These are phyloP conservation scores for Asobara japonica DNA, from an alignment of 1,140 invertebrate species.

Conservation along the genomic window DNA sequence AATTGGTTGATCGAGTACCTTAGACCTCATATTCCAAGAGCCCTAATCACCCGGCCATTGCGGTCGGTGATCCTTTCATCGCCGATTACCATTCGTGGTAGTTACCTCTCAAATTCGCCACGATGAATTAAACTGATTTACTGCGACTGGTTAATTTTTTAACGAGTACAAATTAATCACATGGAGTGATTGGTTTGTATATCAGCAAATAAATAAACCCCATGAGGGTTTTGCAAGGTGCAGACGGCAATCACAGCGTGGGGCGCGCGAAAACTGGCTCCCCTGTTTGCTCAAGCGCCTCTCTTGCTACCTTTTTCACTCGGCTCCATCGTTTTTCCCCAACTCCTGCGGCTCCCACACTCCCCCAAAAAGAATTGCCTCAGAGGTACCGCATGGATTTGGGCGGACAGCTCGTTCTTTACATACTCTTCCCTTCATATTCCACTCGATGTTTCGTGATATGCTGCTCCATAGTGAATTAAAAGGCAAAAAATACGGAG, in stretches of 20 bases:
- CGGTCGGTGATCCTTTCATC: too few relatives aligned
- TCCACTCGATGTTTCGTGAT: not conserved
- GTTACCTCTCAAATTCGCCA: too few relatives aligned
- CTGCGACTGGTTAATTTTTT: too few relatives aligned
- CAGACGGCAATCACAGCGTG: conserved; percentile 44
- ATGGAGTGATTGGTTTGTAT: too few relatives aligned
- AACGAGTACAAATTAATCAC: too few relatives aligned
- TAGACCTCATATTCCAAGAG: too few relatives aligned
- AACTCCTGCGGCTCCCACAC: not conserved
- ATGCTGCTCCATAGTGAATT: not conserved
- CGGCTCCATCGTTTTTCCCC: conserved; percentile 35
- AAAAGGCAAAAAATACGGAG: not conserved
- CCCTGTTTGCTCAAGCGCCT: conserved; percentile 49
- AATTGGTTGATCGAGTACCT: too few relatives aligned
- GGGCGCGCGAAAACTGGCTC: conserved; percentile 51
- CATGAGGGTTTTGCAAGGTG: conserved; percentile 41
- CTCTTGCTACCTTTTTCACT: conserved; percentile 16
- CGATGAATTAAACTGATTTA: too few relatives aligned
- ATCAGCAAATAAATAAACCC: too few relatives aligned
- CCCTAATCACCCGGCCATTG: too few relatives aligned
- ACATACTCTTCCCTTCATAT: not conserved
- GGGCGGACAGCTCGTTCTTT: conserved; percentile 45
- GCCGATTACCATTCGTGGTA: too few relatives aligned
- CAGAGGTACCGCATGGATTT: conserved; percentile 14
- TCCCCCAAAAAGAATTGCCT: not conserved